Evolutionary conservation across 2,113 vertebrate species (phyloP).

Genomic region (Mastomys natalensis): DNA sequence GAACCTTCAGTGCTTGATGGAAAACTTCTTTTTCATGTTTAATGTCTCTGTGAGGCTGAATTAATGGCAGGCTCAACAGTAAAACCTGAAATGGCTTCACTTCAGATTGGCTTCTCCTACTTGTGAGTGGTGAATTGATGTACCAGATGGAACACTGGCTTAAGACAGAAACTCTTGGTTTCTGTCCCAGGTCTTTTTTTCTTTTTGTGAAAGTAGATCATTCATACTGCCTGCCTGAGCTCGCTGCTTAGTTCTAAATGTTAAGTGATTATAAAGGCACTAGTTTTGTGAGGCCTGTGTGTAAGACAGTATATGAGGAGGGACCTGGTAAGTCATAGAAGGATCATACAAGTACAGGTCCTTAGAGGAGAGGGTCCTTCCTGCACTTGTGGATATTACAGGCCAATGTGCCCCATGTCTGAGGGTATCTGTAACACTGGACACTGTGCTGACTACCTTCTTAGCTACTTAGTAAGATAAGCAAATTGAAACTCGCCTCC

Average conservation of each 20-base stretch:
- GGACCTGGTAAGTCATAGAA: not conserved
- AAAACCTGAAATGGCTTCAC: constrained; percentile 44
- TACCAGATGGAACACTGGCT: constrained; percentile 36
- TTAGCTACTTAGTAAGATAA: not conserved
- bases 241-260: constrained; percentile 47
- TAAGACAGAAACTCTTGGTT: constrained; percentile 61
- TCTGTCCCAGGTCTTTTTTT: constrained; percentile 31
- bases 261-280: constrained; percentile 4
- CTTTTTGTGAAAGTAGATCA: constrained; percentile 50
- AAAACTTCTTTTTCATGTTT: constrained; percentile 55
- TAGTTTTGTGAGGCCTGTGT: constrained; percentile 44
- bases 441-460: not conserved
- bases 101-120: constrained; percentile 50
- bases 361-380: not conserved
- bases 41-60: not conserved
- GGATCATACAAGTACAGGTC: not conserved
- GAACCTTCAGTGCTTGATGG: not conserved
- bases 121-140: constrained; percentile 20
- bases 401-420: not conserved
- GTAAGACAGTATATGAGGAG: not conserved
- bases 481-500: not conserved
- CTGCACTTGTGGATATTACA: not conserved
- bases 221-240: not conserved
- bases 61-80: constrained; percentile 32
- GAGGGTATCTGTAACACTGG: not conserved